These are phyloP conservation scores for Caenorhabditis doughertyi DNA, from an alignment of 2,888 invertebrate genomes.

Conservation along the genomic window DNA sequence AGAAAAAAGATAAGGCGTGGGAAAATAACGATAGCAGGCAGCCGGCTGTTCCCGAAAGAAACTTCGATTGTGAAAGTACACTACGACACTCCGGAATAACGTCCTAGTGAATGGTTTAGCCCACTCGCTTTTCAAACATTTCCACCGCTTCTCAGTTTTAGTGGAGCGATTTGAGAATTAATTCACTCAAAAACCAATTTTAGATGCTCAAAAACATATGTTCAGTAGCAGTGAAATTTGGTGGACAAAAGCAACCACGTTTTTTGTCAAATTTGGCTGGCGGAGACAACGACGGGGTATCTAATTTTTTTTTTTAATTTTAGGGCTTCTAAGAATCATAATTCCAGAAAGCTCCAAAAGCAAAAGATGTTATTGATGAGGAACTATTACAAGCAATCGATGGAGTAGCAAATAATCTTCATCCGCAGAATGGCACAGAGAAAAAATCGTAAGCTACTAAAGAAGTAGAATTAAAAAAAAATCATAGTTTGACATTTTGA, in stretches of 20 bases:
- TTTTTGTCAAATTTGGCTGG: conserved; percentile 31
- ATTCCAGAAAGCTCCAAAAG: conserved; percentile 59
- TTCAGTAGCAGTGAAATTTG: conserved; percentile 42
- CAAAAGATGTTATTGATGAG: conserved; percentile 71
- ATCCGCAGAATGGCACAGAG: conserved; percentile 54
- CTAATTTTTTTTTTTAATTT: background rate
- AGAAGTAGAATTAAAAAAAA: background rate
- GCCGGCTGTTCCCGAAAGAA: conserved; percentile 16
- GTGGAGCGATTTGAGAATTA: no score
- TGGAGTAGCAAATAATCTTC: conserved; percentile 66
- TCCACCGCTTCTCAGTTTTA: conserved; percentile 2
- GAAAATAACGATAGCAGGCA: background rate
- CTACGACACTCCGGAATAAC: conserved; percentile 51
- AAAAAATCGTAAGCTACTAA: conserved; percentile 57
- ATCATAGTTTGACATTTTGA: background rate
- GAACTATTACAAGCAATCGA: conserved; percentile 71
- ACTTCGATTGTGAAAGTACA: conserved; percentile 36
- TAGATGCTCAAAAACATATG: conserved; percentile 53
- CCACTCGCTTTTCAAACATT: background rate
- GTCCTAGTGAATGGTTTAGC: conserved; percentile 38
- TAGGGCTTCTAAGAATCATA: conserved; percentile 10
- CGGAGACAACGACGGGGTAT: conserved; percentile 43
- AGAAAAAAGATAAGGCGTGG: conserved; percentile 15
- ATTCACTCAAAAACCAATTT: background rate
- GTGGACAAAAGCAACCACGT: conserved; percentile 14